Evolutionary conservation across 2,888 invertebrate species (phyloP).

Genomic region (Belgica antarctica): DNA sequence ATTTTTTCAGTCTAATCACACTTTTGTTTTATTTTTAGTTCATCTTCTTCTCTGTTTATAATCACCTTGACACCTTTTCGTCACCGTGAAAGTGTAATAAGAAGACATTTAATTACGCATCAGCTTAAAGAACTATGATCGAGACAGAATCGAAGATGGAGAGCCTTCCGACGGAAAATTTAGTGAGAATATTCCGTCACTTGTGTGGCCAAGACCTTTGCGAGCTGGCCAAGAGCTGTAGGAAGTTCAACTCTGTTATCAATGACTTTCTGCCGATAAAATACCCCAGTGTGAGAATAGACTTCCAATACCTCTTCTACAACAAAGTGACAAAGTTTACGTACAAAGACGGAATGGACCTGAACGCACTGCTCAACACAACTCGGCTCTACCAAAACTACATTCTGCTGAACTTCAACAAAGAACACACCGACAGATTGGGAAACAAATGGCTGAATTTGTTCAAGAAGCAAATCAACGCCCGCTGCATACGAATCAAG

Average conservation of each 20-base stretch:
- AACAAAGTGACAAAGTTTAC: conserved; percentile 38
- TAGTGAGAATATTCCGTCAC: conserved; percentile 12
- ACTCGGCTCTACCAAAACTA: conserved; percentile 35
- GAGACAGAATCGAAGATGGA: not conserved
- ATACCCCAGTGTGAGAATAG: conserved; percentile 15
- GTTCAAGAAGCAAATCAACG: conserved; percentile 37
- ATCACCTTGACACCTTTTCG: conserved; percentile 24
- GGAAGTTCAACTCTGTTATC: conserved; percentile 32
- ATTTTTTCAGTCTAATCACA: not conserved
- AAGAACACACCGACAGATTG: conserved; percentile 37
- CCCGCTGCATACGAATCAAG: conserved; percentile 26
- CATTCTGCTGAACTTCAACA: conserved; percentile 26
- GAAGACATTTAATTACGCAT: conserved; percentile 26
- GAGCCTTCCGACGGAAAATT: conserved; percentile 15
- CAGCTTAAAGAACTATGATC: not conserved
- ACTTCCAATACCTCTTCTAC: conserved; percentile 32
- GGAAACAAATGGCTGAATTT: conserved; percentile 35
- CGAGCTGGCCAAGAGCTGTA: not conserved
- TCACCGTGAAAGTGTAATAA: conserved; percentile 9
- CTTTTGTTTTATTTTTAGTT: conserved; percentile 1
- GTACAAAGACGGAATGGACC: conserved; percentile 26
- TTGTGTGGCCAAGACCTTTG: not conserved
- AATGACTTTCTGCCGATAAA: conserved; percentile 26
- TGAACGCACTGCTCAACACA: conserved; percentile 1
- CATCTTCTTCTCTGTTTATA: not conserved